A percentile compares a stretch with the other conserved stretches of the same genome.
phyloP scores from a whole-genome alignment of 2,113 vertebrate genomes.

The Phaethon lepturus region DNA sequence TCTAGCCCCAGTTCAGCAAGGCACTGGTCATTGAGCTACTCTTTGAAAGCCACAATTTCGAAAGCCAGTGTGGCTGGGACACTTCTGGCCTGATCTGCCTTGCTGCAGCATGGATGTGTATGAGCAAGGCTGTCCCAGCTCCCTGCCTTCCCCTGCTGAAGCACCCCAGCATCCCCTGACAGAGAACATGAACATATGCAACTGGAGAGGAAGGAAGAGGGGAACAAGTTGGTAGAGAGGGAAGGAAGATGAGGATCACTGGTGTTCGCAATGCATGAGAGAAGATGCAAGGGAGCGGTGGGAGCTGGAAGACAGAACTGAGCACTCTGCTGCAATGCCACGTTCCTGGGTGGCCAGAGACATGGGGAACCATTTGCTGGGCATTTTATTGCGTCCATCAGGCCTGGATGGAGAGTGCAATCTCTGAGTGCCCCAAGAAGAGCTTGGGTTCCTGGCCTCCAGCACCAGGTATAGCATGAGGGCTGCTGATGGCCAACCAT shows the following conservation, averaged over 20 bases:
- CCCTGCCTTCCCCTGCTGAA: neutral
- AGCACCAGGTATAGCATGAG: neutral
- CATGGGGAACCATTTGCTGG: neutral
- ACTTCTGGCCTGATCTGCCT: neutral
- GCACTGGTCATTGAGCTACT: neutral
- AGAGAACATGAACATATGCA: neutral
- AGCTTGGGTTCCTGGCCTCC: neutral
- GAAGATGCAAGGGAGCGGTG: neutral
- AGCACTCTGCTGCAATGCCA: neutral
- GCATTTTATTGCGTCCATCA: neutral
- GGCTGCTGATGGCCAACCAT: fast-evolving
- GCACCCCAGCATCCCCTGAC: neutral
- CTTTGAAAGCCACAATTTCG: neutral
- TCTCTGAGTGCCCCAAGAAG: neutral
- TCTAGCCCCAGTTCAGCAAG: neutral
- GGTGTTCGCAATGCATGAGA: neutral
- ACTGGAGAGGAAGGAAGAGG: neutral
- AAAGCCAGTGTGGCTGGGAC: neutral
- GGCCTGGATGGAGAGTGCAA: neutral
- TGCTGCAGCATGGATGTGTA: neutral
- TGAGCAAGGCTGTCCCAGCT: neutral
- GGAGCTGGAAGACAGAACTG: neutral
- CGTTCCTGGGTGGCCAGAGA: neutral
- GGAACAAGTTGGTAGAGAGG: fast-evolving
- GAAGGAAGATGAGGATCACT: neutral